Evolutionary conservation across 2,888 invertebrate genomes (phyloP).

Genomic region (Clanis bilineata): DNA sequence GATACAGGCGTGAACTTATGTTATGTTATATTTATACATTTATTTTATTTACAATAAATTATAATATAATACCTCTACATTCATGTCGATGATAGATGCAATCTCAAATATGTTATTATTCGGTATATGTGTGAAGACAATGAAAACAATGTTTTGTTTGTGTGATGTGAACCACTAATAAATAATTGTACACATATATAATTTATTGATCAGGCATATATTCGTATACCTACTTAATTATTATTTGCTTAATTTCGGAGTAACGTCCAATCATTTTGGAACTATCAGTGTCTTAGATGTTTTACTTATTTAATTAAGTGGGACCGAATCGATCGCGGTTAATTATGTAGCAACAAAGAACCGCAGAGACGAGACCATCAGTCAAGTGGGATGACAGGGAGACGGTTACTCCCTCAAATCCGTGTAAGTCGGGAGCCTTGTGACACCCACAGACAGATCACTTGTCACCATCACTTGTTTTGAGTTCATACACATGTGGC

Average conservation of each 20-base stretch:
- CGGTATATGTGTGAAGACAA: too few species aligned
- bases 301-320: not conserved
- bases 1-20: too few species aligned
- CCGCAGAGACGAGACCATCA: conserved; percentile 42
- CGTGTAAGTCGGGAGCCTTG: conserved; percentile 47
- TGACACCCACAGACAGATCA: conserved; percentile 51
- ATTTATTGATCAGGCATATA: not conserved
- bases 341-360: conserved; percentile 10
- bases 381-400: conserved; percentile 51
- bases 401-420: conserved; percentile 49
- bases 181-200: too few species aligned
- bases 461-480: conserved; percentile 50
- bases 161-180: too few species aligned
- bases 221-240: too few species aligned
- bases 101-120: not conserved
- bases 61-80: not conserved
- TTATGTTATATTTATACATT: too few species aligned
- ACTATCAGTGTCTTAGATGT: not conserved
- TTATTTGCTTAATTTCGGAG: not conserved
- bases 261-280: not conserved
- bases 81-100: not conserved
- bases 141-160: too few species aligned
- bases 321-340: not conserved
- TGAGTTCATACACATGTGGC: not conserved
- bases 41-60: too few species aligned